Evolutionary conservation across 1,140 invertebrate species (phyloP), one percentile per base, ranked within the genome.

Genomic region (Drosophila bocki): DNA sequence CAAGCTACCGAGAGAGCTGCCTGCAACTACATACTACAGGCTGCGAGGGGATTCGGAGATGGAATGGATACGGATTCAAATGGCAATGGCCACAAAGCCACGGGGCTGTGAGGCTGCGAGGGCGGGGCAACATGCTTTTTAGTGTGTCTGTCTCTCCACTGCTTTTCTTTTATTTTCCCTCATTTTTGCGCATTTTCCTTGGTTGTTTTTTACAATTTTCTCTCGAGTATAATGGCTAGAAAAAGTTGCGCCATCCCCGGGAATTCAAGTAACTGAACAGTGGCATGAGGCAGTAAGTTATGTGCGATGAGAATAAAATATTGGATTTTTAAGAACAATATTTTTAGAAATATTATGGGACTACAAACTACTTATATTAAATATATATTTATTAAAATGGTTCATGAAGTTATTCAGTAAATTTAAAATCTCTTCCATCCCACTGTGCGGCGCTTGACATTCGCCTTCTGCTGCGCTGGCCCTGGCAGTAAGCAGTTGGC

Each of bases 171-270:
- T 87, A 87, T 87, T 85, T 78, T 72, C 48, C 51, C 47, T 78
- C 61, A 86, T 79, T 75, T 86, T 79, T 70, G 65, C 50, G 60
- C n/a, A 41, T 69, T 77, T 76, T 56, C 53, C 50, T 47, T 29
- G 41, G 33, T 59, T 69, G 56, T 80, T 87, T 87, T 88, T 87
- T 87, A 87, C 84, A 87, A 83, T 88, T 88, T 67, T 57, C 67
- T 70, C 47, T 71, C 74, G 78, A 72, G 80, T 80, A 78, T 78
- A 88, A 80, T 82, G 85, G 80, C 54, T 83, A 80, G 84, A 67
- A 87, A 83, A 87, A 78, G 72, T 88, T 87, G 69, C 69, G 69
- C 64, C 61, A 78, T 58, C 19, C 67, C 68, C 69, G 35, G 19
- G 69, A 45, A 45, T 29, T 29, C 56, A 60, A 54, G 22, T 51